Conservation (phyloP, 2,113 vertebrate genomes). For the Acinonyx jubatus region DNA sequence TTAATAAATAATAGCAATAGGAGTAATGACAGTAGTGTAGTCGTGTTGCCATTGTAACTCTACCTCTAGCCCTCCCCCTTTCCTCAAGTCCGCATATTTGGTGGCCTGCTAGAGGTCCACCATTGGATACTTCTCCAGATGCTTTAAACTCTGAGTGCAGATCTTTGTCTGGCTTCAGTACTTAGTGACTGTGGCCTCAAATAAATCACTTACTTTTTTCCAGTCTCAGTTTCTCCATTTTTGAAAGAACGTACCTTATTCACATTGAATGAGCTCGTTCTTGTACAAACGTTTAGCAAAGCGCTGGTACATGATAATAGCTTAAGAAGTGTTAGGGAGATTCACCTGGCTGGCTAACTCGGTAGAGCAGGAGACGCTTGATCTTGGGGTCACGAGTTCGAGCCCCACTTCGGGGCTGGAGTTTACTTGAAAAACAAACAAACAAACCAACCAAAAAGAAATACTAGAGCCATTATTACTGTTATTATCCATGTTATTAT, state of each 20-base stretch:
- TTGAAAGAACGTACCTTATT: constrained; percentile 2
- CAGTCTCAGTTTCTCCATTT: background rate
- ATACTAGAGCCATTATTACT: background rate
- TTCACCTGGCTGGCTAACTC: background rate
- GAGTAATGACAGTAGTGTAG: background rate
- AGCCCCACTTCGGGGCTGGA: background rate
- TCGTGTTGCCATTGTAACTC: background rate
- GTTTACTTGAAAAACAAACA: background rate
- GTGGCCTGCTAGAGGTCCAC: background rate
- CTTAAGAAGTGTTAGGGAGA: background rate
- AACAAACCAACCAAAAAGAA: background rate
- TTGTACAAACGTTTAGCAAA: background rate
- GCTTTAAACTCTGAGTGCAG: background rate
- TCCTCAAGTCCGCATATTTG: background rate
- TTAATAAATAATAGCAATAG: background rate
- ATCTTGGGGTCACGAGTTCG: background rate
- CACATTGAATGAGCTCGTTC: background rate
- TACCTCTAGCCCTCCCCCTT: background rate
- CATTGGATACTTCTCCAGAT: background rate
- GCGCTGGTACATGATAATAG: background rate
- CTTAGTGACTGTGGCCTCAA: background rate
- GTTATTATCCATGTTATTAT: background rate
- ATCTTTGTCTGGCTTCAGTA: background rate
- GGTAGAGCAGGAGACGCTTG: background rate
- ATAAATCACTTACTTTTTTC: background rate